phyloP scores from a whole-genome alignment of 2,113 vertebrate species.

The Toxotes jaculatrix region DNA sequence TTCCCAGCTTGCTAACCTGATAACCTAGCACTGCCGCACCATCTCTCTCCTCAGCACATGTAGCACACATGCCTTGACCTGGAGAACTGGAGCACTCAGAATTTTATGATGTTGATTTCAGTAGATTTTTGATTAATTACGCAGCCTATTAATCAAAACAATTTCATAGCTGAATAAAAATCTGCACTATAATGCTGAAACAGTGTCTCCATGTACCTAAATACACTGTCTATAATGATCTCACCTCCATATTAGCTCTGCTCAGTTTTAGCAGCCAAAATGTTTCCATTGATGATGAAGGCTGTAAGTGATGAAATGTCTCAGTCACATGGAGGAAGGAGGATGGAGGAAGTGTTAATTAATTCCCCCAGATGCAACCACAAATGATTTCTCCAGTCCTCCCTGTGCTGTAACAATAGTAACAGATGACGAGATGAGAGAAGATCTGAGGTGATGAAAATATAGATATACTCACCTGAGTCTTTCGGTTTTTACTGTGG shows the following conservation, averaged over 20 bases:
- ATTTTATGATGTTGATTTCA: not conserved
- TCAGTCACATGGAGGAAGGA: not conserved
- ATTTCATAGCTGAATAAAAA: too few relatives aligned
- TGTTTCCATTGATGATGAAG: not conserved
- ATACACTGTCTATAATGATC: too few relatives aligned
- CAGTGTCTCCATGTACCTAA: too few relatives aligned
- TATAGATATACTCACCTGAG: too few relatives aligned
- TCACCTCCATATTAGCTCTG: too few relatives aligned
- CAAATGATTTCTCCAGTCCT: not conserved
- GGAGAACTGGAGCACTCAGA: too few relatives aligned
- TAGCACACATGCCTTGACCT: not conserved
- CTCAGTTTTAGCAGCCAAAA: too few relatives aligned
- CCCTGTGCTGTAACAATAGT: not conserved
- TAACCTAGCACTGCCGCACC: not conserved
- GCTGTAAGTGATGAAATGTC: not conserved
- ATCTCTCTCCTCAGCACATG: not conserved
- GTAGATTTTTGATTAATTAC: too few relatives aligned
- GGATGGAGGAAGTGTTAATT: not conserved
- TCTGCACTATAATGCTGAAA: too few relatives aligned
- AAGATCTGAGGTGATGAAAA: too few relatives aligned
- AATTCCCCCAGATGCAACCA: not conserved
- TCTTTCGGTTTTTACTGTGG: too few relatives aligned
- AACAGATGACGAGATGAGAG: too few relatives aligned
- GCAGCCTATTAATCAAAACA: not conserved
- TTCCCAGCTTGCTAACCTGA: not conserved